Evolutionary conservation across 1,140 invertebrate species (phyloP), one percentile per base, ranked within the genome.

Genomic region (Plodia interpunctella): DNA sequence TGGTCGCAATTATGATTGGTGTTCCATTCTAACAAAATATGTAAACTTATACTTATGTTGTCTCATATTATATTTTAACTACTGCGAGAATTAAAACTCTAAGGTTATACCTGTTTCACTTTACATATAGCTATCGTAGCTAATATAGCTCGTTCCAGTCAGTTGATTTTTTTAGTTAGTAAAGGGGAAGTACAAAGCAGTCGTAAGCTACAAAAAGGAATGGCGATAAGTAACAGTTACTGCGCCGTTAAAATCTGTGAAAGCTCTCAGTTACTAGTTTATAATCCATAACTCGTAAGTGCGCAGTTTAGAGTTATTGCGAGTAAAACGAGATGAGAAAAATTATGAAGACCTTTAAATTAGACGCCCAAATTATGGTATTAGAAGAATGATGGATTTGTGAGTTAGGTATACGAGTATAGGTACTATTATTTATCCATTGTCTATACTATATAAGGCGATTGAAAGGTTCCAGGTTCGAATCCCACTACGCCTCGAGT

Each of bases 191-290:
- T 55, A 28, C 18, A 55, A 55, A 19, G 53, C 53, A 15, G 6
- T 55, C 30, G 49, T 51, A 57, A 57, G 56, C 19, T 50, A 20
- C n/a, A 50, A 32, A 49, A 57, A 21, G 56, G 21, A 30, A 57
- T 50, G 56, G 49, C 50, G 55, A 30, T 57, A 49, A 63, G 56
- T 49, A 62, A 62, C 62, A 57, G 56, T 66, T 60, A 66, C 32
- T 28, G 38, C 18, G 35, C 44, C 21, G 56, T 72, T 66, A 72
- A 77, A 77, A 77, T 77, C 74, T 74, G 66, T 72, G 72, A 69
- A 71, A 51, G 53, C 62, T 56, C 38, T 54, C n/a, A 65, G 62
- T 65, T 63, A 60, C 63, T 65, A 68, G 57, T 76, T 76, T 76
- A 76, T 65, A 65, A 65, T 55, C 69, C 69, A 74, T 76, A 70